Base-by-base conservation (phyloP, 2,797 vertebrate genomes). In the Phyllotis vaccarum region DNA sequence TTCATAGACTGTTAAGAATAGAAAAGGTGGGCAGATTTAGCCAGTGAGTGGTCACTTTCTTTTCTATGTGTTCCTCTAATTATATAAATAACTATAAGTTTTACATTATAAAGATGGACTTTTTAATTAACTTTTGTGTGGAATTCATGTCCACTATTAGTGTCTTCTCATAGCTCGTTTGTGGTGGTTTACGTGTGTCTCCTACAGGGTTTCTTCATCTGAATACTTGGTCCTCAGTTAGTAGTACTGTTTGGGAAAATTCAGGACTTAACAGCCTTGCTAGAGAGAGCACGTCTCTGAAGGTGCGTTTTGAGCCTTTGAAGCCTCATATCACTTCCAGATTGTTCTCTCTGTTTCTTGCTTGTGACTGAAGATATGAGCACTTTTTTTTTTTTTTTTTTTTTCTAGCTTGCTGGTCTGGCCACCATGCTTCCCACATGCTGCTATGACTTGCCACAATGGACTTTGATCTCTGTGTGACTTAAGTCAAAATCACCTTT, bases 1-100 rank as follows among this genome's bases (percentile, higher is more conserved):
- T n/a, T n/a, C n/a, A n/a, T n/a, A n/a, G n/a, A n/a, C n/a, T n/a
- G n/a, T n/a, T n/a, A n/a, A n/a, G n/a, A n/a, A n/a, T n/a, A n/a
- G n/a, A n/a, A n/a, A n/a, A n/a, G n/a, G n/a, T n/a, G n/a, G 27
- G 19, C 34, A 90, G 80, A 5, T 86, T 43, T 58, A 90, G 54
- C 46, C 43, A 9, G 7, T 46, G 6, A 89, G 66, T 81, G 66
- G 3, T 40, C 92, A 90, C 79, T 90, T 92, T 8, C 19, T 90
- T 91, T 86, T 54, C 68, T 34, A 78, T 89, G 2, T 95, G 94
- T 93, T 80, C 22, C 1, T 78, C 46, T 94, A 91, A 60, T 70
- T 81, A 64, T 80, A 29, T 68, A 74, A 74, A 34, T 90, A 89
- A 81, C 31, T 66, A 34, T 2, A 88, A 40, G 46, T 90, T 95